These are phyloP conservation scores for Notarius quadriscutis DNA, from an alignment of 2,113 vertebrate species.

Conservation along the genomic window DNA sequence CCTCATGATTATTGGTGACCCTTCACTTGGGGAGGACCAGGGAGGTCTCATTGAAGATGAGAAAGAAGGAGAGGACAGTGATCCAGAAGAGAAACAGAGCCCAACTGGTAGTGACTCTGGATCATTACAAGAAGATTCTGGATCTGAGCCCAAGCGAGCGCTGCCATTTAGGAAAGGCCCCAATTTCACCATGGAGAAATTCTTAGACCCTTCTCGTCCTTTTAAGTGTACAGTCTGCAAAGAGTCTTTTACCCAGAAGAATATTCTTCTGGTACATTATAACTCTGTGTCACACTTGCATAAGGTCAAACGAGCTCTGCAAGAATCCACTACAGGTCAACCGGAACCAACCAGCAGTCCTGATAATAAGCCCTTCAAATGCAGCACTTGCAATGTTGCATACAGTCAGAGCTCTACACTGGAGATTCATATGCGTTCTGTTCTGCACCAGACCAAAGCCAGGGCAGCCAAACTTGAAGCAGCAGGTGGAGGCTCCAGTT, in stretches of 20 bases:
- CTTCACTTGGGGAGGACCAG: constrained; percentile 88
- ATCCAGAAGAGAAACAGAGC: constrained; percentile 95
- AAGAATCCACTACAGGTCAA: constrained; percentile 93
- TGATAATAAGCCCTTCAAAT: constrained; percentile 98
- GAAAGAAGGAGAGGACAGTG: constrained; percentile 94
- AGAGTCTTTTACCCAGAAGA: constrained; percentile 98
- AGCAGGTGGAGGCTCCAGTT: constrained; percentile 77
- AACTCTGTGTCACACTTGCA: constrained; percentile 98
- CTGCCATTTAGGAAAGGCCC: constrained; percentile 96
- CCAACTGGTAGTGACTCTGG: constrained; percentile 93
- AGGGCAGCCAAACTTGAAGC: constrained; percentile 97
- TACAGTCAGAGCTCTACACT: constrained; percentile 98
- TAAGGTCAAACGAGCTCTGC: constrained; percentile 95
- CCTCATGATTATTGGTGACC: constrained; percentile 89
- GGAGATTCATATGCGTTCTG: constrained; percentile 98
- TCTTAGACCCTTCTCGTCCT: constrained; percentile 94
- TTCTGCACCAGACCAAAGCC: constrained; percentile 97
- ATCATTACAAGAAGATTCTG: constrained; percentile 91
- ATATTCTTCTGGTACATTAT: constrained; percentile 97
- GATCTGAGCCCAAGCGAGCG: constrained; percentile 94
- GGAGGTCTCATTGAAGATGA: constrained; percentile 91
- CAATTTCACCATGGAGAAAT: constrained; percentile 99
- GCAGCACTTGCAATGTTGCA: constrained; percentile 95
- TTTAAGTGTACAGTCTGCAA: constrained; percentile 99
- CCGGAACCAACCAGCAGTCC: constrained; percentile 95